These are phyloP conservation scores for Ennomos quercinarius DNA, from an alignment of 2,888 invertebrate genomes.

Conservation along the genomic window DNA sequence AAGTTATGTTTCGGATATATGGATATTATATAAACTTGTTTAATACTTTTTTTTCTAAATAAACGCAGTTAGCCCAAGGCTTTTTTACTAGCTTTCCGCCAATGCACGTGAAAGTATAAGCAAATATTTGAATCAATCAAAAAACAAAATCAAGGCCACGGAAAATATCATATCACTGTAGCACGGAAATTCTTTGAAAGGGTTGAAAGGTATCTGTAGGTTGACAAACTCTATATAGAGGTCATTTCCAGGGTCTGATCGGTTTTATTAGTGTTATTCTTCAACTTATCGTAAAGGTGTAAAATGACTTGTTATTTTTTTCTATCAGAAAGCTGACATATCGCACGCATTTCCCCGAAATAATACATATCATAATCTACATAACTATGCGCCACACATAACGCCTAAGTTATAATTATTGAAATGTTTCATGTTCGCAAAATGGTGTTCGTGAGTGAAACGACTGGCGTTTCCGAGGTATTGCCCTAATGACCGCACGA, in stretches of 20 bases:
- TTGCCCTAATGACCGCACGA: conserved; percentile 54
- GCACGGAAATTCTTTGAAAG: conserved; percentile 13
- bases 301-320: not conserved
- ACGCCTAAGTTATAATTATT: conserved; percentile 31
- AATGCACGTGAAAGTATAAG: too few relatives aligned
- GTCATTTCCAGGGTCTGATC: conserved; percentile 15
- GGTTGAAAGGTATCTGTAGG: conserved; percentile 8
- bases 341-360: conserved; percentile 4
- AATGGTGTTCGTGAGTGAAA: conserved; percentile 45
- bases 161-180: conserved; percentile 9
- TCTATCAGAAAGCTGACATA: not conserved
- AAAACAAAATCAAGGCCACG: not conserved
- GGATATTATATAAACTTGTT: too few relatives aligned
- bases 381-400: not conserved
- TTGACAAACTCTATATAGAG: conserved; percentile 15
- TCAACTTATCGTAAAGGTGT: too few relatives aligned
- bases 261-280: not conserved
- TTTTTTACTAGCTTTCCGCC: too few relatives aligned
- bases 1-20: too few relatives aligned
- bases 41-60: too few relatives aligned
- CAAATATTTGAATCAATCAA: too few relatives aligned
- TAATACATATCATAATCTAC: not conserved
- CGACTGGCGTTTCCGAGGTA: conserved; percentile 51
- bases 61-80: too few relatives aligned
- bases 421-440: conserved; percentile 42